Percentiles rank a stretch among this genome's conserved stretches.
Evolutionary conservation across 2,113 vertebrate genomes (phyloP).

Genomic region (Tapirus terrestris): DNA sequence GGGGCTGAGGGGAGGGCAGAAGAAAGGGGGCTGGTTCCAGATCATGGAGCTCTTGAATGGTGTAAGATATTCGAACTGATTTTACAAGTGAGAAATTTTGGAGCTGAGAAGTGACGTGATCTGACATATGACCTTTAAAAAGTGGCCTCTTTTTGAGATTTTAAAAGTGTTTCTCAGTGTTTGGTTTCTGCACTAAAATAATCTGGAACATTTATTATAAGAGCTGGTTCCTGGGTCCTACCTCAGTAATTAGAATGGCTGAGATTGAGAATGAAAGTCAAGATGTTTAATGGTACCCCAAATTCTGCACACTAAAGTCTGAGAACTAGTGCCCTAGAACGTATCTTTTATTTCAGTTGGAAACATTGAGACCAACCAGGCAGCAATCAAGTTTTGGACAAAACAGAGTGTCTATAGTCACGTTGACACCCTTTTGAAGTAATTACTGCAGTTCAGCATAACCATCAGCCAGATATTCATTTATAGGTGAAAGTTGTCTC

Average conservation of each 20-base stretch:
- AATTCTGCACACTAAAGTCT: neutral
- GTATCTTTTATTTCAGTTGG: neutral
- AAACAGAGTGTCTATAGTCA: neutral
- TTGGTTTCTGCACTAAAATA: neutral
- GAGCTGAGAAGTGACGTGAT: neutral
- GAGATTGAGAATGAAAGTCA: neutral
- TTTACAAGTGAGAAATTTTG: neutral
- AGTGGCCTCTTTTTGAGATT: neutral
- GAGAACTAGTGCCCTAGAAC: neutral
- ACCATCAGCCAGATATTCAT: neutral
- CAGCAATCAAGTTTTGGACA: neutral
- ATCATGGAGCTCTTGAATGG: neutral
- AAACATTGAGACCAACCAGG: neutral
- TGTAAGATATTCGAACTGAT: neutral
- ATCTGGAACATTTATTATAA: neutral
- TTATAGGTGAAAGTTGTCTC: neutral
- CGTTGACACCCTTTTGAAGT: neutral
- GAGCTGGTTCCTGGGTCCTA: neutral
- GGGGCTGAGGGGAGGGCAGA: fast-evolving
- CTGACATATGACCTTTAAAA: conserved; percentile 5
- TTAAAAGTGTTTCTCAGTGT: conserved; percentile 6
- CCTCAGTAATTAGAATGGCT: neutral
- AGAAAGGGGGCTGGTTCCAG: neutral
- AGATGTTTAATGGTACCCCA: neutral
- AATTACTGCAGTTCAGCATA: neutral